Base-by-base conservation (phyloP, 92 coral and sea anemone species). In the Epizoanthus illoricatus region DNA sequence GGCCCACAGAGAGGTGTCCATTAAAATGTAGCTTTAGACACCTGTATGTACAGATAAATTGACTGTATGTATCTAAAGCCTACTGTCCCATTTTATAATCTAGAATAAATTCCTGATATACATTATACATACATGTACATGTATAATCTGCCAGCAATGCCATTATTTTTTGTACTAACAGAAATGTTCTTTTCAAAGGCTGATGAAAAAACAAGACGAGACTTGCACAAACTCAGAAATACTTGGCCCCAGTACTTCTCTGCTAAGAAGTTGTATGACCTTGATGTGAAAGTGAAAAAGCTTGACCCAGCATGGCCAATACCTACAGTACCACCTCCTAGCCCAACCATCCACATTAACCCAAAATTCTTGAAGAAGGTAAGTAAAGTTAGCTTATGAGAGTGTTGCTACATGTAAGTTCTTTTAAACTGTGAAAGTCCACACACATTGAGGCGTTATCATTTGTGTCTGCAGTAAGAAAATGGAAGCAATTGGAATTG, bases 291-390 rank as follows among this genome's bases (percentile, higher is more conserved):
- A 18, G 92, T 96, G 17, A 90, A 91, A 40, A 90, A 92, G 62
- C 84, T 90, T 20, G 99, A 96, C 61, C 92, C 98, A 49, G 98
- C 94, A 0, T 96, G 99, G 99, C 99, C 99, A 21, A 88, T 96
- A 18, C 66, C 93, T 55, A 80, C 94, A 56, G 87, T 83, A 5
- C 98, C 99, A 56, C 98, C 99, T 17, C 94, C 97, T 23, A 94
- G 98, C 62, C 99, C 99, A 1, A 93, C 99, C 63, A 96, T 96
- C 61, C 99, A 96, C 49, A 87, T 96, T 42, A 96, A 96, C 71
- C 99, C 99, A 13, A 96, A 96, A 76, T 96, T 96, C 76, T 85
- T 96, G 62, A 86, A 90, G 74, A 96, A 93, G 98, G 98, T 87
- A 7, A 68, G 84, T 45, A 20, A 54, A 60, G 39, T 20, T 8